A percentile compares a stretch with the other conserved stretches of the same genome.
These are phyloP conservation scores for Rhabdornis inornatus DNA, from an alignment of 2,113 vertebrate genomes.

Conservation along the genomic window DNA sequence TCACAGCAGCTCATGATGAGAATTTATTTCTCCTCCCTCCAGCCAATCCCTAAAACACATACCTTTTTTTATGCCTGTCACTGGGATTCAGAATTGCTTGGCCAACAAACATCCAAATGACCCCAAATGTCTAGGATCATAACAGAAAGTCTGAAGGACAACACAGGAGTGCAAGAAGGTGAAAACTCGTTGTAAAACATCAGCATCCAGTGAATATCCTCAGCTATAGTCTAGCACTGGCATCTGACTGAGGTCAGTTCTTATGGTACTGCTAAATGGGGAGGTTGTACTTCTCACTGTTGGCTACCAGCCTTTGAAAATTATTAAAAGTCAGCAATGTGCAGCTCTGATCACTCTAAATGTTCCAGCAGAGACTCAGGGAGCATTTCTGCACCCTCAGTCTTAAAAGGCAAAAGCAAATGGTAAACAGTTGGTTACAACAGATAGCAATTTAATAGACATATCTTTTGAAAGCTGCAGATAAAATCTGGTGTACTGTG, in stretches of 20 bases:
- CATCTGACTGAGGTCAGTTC: background rate
- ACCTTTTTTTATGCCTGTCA: background rate
- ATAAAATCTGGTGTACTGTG: background rate
- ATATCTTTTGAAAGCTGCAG: background rate
- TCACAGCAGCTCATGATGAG: background rate
- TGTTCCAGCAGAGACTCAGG: constrained; percentile 18
- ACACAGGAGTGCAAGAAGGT: background rate
- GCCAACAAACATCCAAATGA: background rate
- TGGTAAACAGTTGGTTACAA: constrained; percentile 22
- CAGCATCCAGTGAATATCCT: background rate
- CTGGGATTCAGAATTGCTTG: background rate
- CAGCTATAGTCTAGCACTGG: background rate
- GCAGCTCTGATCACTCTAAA: background rate
- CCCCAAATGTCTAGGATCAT: background rate
- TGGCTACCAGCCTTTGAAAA: constrained; percentile 43
- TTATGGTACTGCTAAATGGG: background rate
- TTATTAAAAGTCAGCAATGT: constrained; percentile 25
- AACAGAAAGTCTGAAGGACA: background rate
- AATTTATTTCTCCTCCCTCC: background rate
- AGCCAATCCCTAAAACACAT: background rate
- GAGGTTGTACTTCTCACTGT: background rate
- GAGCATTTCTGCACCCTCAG: constrained; percentile 2
- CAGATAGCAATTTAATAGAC: background rate
- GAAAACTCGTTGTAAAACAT: background rate
- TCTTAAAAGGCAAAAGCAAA: constrained; percentile 19